Base-by-base conservation (phyloP, 2,888 invertebrate species). In the Unio delphinus region DNA sequence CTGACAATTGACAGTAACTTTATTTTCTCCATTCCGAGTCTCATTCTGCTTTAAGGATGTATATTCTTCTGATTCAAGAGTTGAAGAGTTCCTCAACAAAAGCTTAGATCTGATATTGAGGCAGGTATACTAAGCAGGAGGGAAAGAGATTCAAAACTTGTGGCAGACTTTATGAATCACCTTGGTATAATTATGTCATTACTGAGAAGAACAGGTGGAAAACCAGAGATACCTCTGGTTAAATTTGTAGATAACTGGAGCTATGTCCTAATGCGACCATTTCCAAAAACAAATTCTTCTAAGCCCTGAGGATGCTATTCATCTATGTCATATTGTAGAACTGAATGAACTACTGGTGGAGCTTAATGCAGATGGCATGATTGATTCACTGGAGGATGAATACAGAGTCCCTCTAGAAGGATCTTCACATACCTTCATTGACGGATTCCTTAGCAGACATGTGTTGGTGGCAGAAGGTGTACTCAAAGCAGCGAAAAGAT, bases 141-240 rank as follows among this genome's bases (percentile, higher is more conserved):
- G 34, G 60, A 69, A 55, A 55, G 70, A 5, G 66, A 72, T 54
- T 60, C 72, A n/a, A 63, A 72, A 15, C 67, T 74, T 55, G 65
- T 70, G 3, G 55, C 61, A 58, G 74, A 77, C 17, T 63, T 80
- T 4, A 64, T 81, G 2, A 74, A 70, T 45, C 67, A 75, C 57
- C 30, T 80, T 6, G 81, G 78, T 55, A 74, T 81, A 68, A 71
- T 76, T 54, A 56, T 81, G 64, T 68, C 78, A 8, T 62, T 81
- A 8, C 34, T 80, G 17, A 80, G 79, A 58, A 77, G 76, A 63
- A 75, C 78, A 45, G 72, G 74, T 61, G 75, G 74, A 5, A 69
- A 75, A 20, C 59, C 70, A n/a, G 69, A 72, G 7, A 70, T 45
- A 55, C 67, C 79, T 15, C 34, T 81, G 0, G 59, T 68, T 15